phyloP scores from a whole-genome alignment of 2,113 vertebrate species.

The Pituophis catenifer region DNA sequence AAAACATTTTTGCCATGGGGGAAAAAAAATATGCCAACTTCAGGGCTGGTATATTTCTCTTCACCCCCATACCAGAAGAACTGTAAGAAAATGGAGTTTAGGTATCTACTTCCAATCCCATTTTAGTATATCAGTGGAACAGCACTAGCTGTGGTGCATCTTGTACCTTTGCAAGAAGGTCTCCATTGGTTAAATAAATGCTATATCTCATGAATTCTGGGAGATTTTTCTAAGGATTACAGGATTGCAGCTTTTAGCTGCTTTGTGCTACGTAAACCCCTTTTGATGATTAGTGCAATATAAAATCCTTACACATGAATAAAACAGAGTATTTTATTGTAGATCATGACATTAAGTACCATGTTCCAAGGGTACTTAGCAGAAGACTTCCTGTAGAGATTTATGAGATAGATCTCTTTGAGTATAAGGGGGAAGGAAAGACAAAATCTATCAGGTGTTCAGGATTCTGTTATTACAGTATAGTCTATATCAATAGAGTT shows the following conservation, averaged over 20 bases:
- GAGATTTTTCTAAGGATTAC: background rate
- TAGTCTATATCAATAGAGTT: background rate
- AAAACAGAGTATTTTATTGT: background rate
- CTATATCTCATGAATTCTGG: background rate
- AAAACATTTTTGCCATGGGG: background rate
- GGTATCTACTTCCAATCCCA: background rate
- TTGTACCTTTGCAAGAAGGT: background rate
- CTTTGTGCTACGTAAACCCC: background rate
- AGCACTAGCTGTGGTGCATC: background rate
- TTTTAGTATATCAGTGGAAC: background rate
- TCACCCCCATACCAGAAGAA: background rate
- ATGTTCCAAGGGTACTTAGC: background rate
- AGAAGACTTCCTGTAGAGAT: background rate
- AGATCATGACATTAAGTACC: background rate
- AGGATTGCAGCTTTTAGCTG: background rate
- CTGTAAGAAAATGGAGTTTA: background rate
- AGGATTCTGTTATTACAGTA: background rate
- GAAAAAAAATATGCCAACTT: background rate
- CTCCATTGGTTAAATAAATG: background rate
- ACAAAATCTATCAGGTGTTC: background rate
- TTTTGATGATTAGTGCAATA: background rate
- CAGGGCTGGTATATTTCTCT: background rate
- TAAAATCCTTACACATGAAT: background rate
- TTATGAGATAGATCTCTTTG: background rate
- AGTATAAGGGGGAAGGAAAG: background rate